Evolutionary conservation across 2,113 vertebrate genomes (phyloP), one percentile per base, ranked within the genome.

Genomic region (Calonectris borealis): DNA sequence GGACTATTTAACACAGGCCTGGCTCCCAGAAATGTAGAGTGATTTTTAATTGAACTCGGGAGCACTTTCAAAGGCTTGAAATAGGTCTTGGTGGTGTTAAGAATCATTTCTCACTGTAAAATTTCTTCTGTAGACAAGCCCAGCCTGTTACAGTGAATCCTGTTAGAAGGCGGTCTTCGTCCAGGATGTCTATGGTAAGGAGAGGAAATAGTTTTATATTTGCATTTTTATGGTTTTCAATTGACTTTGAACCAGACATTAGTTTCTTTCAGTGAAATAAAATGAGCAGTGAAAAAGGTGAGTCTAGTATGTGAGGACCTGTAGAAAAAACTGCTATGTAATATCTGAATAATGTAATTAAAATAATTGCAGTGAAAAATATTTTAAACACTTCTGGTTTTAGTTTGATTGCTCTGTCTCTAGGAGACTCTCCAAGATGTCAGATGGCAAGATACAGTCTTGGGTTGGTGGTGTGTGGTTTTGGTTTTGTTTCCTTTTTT

Each of bases 161-260:
- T 60, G 97, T 99, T 89, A 98, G 99, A 97, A 98, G 99, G 75
- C 97, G 99, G 51, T 99, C 99, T 13, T 99, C 99, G 1, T 99
- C 99, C 13, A 98, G 99, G 96, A 97, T 99, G 91, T 99, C 99
- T 96, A 98, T 99, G 99, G 99, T 99, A 98, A 98, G 98, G 71
- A 88, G 13, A 78, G 34, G 36, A 93, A 93, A 66, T 25, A 46
- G 46, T 55, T 70, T 54, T 55, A 11, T 25, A 8, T 24, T 68
- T 86, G 9, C 76, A 5, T 93, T 96, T 78, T 88, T 82, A 58
- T 85, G 64, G 38, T 66, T 71, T 94, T 85, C 11, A 76, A 0
- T 34, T 81, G 44, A 31, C 34, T 83, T 82, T 57, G 38, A 92
- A 73, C 65, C 12, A 42, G 76, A 19, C 25, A 55, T 38, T 65